Conservation (phyloP, 2,888 invertebrate species). For the Coremacera marginata region DNA sequence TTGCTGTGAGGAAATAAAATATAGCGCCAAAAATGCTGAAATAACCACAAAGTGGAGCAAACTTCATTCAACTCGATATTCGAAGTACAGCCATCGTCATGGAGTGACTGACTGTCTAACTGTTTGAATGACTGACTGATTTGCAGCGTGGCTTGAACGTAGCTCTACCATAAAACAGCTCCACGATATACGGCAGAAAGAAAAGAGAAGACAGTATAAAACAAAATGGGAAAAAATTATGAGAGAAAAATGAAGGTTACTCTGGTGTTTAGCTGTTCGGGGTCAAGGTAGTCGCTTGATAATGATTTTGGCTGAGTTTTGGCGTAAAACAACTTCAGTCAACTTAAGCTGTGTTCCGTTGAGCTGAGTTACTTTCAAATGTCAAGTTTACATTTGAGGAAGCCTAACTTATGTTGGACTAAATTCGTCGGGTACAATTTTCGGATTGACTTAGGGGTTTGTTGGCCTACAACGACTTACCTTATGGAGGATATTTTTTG, state of each 20-base stretch:
- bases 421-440: not conserved
- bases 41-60: not conserved
- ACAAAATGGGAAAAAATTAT: not conserved
- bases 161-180: slow-evolving; percentile 28
- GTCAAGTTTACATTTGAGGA: not conserved
- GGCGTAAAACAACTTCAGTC: not conserved
- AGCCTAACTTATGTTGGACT: not conserved
- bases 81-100: no score
- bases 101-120: not conserved
- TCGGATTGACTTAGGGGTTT: no score
- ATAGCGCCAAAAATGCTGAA: not conserved
- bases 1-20: not conserved
- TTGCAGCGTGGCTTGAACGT: slow-evolving; percentile 42
- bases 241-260: slow-evolving; percentile 38
- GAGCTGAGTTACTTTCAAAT: not conserved
- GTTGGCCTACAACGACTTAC: no score
- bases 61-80: no score
- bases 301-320: slow-evolving; percentile 31
- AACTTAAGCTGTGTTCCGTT: not conserved
- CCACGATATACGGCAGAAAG: slow-evolving; percentile 48
- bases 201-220: slow-evolving; percentile 29
- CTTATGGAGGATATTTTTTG: no score
- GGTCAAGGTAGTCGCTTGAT: slow-evolving; percentile 41
- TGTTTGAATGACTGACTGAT: slow-evolving; percentile 46
- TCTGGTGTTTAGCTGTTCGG: slow-evolving; percentile 17